Evolutionary conservation across 2,797 vertebrate genomes (phyloP).

Genomic region (Spinibarbus caldwelli): DNA sequence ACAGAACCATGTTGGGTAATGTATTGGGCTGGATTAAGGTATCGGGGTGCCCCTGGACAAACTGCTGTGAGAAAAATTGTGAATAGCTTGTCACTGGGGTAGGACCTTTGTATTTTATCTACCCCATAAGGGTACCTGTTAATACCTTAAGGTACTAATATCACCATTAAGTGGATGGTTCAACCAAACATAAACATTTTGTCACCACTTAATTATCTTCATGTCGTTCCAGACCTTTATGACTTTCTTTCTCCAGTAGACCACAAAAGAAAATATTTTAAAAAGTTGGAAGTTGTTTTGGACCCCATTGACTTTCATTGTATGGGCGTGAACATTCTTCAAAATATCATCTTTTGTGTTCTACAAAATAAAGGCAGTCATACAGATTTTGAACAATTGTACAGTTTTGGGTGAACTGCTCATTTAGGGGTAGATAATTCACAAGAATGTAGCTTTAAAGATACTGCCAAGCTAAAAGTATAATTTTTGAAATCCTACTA

Average conservation of each 20-base stretch:
- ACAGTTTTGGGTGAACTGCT: neutral
- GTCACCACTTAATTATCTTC: neutral
- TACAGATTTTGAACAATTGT: neutral
- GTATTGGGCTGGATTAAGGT: constrained; percentile 1
- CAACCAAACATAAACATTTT: neutral
- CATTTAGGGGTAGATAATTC: neutral
- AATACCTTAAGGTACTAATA: neutral
- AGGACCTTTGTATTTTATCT: neutral
- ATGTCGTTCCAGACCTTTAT: neutral
- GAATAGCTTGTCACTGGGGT: neutral
- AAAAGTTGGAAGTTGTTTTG: neutral
- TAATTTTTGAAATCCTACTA: neutral
- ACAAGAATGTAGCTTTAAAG: neutral
- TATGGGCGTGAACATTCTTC: neutral
- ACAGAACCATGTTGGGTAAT: constrained; percentile 63
- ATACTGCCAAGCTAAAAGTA: neutral
- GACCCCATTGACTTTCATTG: neutral
- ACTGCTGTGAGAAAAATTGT: neutral
- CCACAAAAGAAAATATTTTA: neutral
- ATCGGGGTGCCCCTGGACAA: neutral
- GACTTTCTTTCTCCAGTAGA: neutral
- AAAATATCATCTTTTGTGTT: neutral
- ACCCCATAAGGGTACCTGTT: too few relatives aligned
- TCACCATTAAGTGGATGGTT: neutral
- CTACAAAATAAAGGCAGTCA: neutral